Evolutionary conservation across 2,888 invertebrate species (phyloP), one percentile per base, ranked within the genome.

Genomic region (Branchipolynoe longqiensis): DNA sequence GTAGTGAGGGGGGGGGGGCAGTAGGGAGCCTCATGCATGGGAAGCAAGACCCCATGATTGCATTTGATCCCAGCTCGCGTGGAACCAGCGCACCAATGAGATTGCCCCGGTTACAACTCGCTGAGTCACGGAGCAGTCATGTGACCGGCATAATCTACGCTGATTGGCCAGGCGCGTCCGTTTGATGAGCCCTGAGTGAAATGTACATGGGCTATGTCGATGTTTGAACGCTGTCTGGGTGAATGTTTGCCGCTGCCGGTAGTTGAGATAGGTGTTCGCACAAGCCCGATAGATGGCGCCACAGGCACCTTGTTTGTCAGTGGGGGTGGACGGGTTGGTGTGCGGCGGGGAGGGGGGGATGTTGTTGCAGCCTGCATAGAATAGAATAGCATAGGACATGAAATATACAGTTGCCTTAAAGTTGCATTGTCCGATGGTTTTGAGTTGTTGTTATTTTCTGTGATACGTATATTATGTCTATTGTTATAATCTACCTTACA

Each of bases 61-160:
- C 31, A 62, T 62, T 62, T 62, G 62, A 62, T 62, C 62, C 62
- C 62, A 62, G 69, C 14, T 38, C 69, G 38, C 38, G 69, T 69
- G 69, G 69, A 36, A 33, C 36, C 38, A 38, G n/a, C 69, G 38
- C 36, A 69, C 69, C 69, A 69, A 69, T 69, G 48, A 48, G 48
- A 78, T 78, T 78, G 78, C 78, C 78, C 78, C 78, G 6, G 78
- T 78, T 48, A 78, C 48, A 78, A 54, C 48, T 48, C 54, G 41
- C 48, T 78, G 40, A 74, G 48, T 41, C 78, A 78, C 41, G 18
- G 3, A 28, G 31, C 48, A 33, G 25, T 41, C 73, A 73, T 41
- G 73, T 73, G 73, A 73, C 73, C 25, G 48, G 14, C 78, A 78
- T 78, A 78, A 28, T 78, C 78, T 78, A 41, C 12, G 48, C 78